phyloP scores from a whole-genome alignment of 2,797 vertebrate genomes.

The Clarias laeviceps region DNA sequence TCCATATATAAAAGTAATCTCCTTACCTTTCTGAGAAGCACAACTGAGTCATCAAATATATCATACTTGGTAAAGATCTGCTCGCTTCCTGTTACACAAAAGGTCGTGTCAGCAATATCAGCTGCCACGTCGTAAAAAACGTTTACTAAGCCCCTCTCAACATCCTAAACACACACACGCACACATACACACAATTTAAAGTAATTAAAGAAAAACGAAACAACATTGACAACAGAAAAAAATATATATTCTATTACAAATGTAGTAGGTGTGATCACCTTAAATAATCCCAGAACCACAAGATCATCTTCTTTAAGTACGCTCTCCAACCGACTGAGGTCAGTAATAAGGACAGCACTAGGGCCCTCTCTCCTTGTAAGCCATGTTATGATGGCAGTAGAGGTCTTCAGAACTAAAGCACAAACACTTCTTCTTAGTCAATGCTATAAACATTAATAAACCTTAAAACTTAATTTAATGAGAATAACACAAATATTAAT shows the following conservation, averaged over 20 bases:
- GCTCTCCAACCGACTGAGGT: constrained; percentile 70
- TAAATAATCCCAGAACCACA: constrained; percentile 86
- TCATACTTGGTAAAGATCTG: constrained; percentile 70
- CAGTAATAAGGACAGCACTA: constrained; percentile 75
- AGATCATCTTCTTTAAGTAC: constrained; percentile 75
- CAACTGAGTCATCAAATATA: constrained; percentile 73
- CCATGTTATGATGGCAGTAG: constrained; percentile 85
- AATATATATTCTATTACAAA: neutral
- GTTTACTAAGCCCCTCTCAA: constrained; percentile 68
- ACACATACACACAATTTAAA: constrained; percentile 6
- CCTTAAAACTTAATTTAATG: neutral
- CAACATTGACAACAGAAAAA: too few species aligned
- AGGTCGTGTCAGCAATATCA: constrained; percentile 83
- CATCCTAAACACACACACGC: constrained; percentile 73
- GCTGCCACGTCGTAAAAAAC: constrained; percentile 77
- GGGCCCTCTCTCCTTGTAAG: constrained; percentile 83
- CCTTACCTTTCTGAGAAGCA: constrained; percentile 85
- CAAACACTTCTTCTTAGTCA: constrained; percentile 16
- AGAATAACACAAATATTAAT: neutral
- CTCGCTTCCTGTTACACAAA: constrained; percentile 73
- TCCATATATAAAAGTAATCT: neutral
- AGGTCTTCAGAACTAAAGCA: constrained; percentile 78
- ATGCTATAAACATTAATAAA: too few species aligned
- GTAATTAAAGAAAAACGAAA: neutral
- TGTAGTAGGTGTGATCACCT: constrained; percentile 71